phyloP scores from a whole-genome alignment of 1,140 invertebrate species.

The Diplogasteroides magnus region DNA sequence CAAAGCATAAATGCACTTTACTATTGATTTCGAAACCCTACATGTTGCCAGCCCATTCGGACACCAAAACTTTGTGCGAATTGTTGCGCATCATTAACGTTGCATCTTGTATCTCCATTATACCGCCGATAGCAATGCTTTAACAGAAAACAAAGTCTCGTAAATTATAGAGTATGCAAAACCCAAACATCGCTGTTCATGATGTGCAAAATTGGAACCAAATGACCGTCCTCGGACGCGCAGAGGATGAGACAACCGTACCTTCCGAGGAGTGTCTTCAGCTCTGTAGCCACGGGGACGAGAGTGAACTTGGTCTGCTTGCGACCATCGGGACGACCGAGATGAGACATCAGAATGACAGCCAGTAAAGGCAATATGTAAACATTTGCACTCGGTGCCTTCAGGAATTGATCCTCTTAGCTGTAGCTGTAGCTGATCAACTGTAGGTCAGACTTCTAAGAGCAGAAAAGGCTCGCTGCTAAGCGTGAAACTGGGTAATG shows the following conservation, averaged over 20 bases:
- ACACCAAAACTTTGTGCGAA: too few species aligned
- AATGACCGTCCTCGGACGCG: background rate
- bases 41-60: too few species aligned
- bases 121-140: too few species aligned
- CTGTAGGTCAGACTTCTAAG: background rate
- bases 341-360: conserved; percentile 89
- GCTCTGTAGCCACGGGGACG: conserved; percentile 67
- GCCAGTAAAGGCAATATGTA: too few species aligned
- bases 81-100: too few species aligned
- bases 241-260: conserved; percentile 29
- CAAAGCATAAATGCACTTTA: too few species aligned
- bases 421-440: too few species aligned
- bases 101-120: too few species aligned
- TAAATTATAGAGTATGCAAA: background rate
- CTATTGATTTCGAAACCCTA: too few species aligned
- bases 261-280: conserved; percentile 56
- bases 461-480: background rate
- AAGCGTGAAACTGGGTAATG: background rate
- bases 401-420: too few species aligned
- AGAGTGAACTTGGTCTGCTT: conserved; percentile 80
- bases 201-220: background rate
- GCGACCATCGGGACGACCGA: conserved; percentile 86
- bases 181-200: background rate
- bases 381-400: too few species aligned
- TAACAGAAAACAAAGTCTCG: too few species aligned